Conservation (phyloP, 1,140 invertebrate genomes). For the Parasteatoda tepidariorum region DNA sequence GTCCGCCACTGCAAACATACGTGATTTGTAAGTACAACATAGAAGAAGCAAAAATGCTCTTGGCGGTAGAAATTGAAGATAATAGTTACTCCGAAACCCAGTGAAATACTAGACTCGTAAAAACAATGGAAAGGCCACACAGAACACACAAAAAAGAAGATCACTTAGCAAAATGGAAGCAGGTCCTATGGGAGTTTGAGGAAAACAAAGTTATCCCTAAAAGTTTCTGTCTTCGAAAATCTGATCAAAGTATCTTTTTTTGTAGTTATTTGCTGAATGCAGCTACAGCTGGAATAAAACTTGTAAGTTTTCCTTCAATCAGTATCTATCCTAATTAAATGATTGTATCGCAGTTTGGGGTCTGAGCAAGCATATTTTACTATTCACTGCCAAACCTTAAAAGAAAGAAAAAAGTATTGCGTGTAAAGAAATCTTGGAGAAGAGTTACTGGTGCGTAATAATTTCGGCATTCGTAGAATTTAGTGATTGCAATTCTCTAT, state of each 20-base stretch:
- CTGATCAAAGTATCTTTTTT: too few species aligned
- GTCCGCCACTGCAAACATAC: slow-evolving; percentile 8
- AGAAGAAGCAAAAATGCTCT: not conserved
- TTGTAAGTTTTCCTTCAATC: slow-evolving; percentile 21
- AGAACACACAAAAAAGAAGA: not conserved
- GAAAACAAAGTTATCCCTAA: too few species aligned
- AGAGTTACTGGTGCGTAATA: too few species aligned
- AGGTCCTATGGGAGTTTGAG: not conserved
- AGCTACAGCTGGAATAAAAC: not conserved
- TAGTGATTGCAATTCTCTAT: too few species aligned
- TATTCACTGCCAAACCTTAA: too few species aligned
- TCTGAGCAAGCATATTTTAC: too few species aligned
- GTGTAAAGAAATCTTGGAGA: too few species aligned
- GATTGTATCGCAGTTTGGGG: too few species aligned
- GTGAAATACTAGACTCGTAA: slow-evolving; percentile 1
- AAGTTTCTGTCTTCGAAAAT: too few species aligned
- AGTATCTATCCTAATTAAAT: too few species aligned
- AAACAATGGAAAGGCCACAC: not conserved
- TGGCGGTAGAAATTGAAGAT: slow-evolving; percentile 15
- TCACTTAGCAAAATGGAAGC: slow-evolving; percentile 19
- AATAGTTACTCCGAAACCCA: not conserved
- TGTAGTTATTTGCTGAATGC: not conserved
- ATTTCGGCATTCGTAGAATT: too few species aligned
- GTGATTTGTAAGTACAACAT: slow-evolving; percentile 56
- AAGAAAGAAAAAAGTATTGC: too few species aligned